Evolutionary conservation across 2,113 vertebrate genomes (phyloP), one percentile per base, ranked within the genome.

Genomic region (Apteryx mantelli): DNA sequence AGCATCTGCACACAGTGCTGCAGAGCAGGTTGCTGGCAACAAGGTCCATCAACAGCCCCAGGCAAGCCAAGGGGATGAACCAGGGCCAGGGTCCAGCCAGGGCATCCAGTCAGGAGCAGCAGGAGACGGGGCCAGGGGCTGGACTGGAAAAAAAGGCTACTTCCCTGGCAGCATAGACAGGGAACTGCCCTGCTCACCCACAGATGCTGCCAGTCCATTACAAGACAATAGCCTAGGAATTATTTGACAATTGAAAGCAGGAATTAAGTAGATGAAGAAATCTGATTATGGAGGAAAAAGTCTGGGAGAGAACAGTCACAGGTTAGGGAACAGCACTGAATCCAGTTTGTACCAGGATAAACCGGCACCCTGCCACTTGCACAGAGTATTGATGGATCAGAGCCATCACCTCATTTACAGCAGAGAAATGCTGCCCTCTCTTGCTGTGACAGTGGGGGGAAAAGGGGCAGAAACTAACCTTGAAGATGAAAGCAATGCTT

Each of bases 141-240:
- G 74, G 25, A 25, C 24, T 79, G 65, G 55, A 70, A 87, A 13
- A 24, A 1, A 1, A 2, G 8, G 55, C 36, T 74, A 12, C 18
- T 64, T 70, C 44, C 36, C 55, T 1, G 1, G 30, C 53, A 69
- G 64, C 44, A 42, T 28, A 1, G 1, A 13, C 1, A 2, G 36
- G 58, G 28, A 40, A 42, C 30, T 60, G 53, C 21, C 17, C 58
- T 56, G 68, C 48, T 88, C 75, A 53, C 21, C 9, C 24, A 25
- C 28, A 89, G n/a, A 26, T 6, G 15, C 55, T 38, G 24, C 17
- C 30, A 73, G n/a, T 64, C 40, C 48, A 20, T 2, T 6, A 24
- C 22, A 15, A 74, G 69, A 58, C 18, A 58, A 46, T 11, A 58
- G 40, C 24, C 40, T 65, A 52, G 28, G 34, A 65, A 56, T 64